Conservation (phyloP, 1,140 invertebrate genomes). For the Drosophila ogumai region DNA sequence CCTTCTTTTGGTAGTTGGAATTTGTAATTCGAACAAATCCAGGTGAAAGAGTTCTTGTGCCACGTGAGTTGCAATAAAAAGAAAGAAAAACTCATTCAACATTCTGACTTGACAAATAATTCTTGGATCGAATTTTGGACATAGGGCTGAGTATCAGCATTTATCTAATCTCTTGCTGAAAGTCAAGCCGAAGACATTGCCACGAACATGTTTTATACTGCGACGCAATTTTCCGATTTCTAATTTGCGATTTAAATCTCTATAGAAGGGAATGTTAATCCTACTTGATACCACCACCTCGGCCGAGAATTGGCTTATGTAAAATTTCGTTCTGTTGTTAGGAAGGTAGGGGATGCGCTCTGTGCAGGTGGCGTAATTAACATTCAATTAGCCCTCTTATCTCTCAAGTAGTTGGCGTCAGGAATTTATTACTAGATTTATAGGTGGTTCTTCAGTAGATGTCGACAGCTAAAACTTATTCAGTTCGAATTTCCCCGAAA, state of each 20-base stretch:
- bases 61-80: slow-evolving; percentile 10
- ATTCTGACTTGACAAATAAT: slow-evolving; percentile 41
- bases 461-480: not conserved
- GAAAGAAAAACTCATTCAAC: slow-evolving; percentile 16
- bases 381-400: slow-evolving; percentile 25
- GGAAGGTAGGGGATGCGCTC: slow-evolving; percentile 20
- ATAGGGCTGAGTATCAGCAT: slow-evolving; percentile 14
- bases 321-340: not conserved
- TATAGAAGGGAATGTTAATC: slow-evolving; percentile 22
- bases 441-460: slow-evolving; percentile 3
- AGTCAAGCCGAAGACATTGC: slow-evolving; percentile 1
- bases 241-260: slow-evolving; percentile 8
- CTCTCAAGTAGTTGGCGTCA: slow-evolving; percentile 34
- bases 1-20: not conserved
- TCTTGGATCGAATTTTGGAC: slow-evolving; percentile 1
- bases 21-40: slow-evolving; percentile 3
- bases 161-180: slow-evolving; percentile 36
- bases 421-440: slow-evolving; percentile 28
- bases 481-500: not conserved
- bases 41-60: slow-evolving; percentile 3
- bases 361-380: not conserved
- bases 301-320: slow-evolving; percentile 1
- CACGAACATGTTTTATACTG: not conserved
- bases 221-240: slow-evolving; percentile 28
- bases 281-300: slow-evolving; percentile 6